phyloP scores from a whole-genome alignment of 2,888 invertebrate species.

The Congeria kusceri region DNA sequence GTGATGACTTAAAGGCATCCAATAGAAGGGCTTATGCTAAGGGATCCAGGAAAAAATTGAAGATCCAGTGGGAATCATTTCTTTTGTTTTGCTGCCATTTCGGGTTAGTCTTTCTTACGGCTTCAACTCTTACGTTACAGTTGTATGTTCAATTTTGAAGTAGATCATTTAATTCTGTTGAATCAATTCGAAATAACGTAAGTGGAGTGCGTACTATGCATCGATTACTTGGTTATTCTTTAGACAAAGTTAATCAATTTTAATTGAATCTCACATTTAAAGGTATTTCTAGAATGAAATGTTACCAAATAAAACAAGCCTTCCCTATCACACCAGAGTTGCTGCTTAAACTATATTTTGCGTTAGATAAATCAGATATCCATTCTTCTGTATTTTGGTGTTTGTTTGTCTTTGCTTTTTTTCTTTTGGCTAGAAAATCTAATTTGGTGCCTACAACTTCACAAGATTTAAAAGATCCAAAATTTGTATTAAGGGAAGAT shows the following conservation, averaged over 20 bases:
- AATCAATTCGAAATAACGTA: slow-evolving; percentile 17
- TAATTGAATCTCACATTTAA: slow-evolving; percentile 2
- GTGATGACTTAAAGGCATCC: not conserved
- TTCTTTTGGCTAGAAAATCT: slow-evolving; percentile 14
- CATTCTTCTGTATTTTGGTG: slow-evolving; percentile 14
- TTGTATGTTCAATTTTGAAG: slow-evolving; percentile 24
- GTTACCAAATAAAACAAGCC: not conserved
- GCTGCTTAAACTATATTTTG: not conserved
- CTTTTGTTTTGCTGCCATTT: not conserved
- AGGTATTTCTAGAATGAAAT: slow-evolving; percentile 12
- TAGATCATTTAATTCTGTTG: slow-evolving; percentile 12
- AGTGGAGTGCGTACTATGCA: slow-evolving; percentile 25
- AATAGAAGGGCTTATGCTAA: too few relatives aligned
- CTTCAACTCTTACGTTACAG: slow-evolving; percentile 4
- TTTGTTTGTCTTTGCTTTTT: slow-evolving; percentile 8
- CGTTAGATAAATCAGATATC: not conserved
- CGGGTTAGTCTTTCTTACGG: not conserved
- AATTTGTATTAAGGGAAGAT: slow-evolving; percentile 1
- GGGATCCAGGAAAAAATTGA: too few relatives aligned
- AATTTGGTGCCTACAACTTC: slow-evolving; percentile 15
- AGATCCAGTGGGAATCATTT: too few relatives aligned
- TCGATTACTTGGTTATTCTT: not conserved
- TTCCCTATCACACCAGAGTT: not conserved
- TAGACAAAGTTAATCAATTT: slow-evolving; percentile 6
- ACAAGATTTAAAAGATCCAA: not conserved